A percentile compares a stretch with the other conserved stretches of the same genome.
These are phyloP conservation scores for Pica pica DNA, from an alignment of 2,113 vertebrate species.

Conservation along the genomic window DNA sequence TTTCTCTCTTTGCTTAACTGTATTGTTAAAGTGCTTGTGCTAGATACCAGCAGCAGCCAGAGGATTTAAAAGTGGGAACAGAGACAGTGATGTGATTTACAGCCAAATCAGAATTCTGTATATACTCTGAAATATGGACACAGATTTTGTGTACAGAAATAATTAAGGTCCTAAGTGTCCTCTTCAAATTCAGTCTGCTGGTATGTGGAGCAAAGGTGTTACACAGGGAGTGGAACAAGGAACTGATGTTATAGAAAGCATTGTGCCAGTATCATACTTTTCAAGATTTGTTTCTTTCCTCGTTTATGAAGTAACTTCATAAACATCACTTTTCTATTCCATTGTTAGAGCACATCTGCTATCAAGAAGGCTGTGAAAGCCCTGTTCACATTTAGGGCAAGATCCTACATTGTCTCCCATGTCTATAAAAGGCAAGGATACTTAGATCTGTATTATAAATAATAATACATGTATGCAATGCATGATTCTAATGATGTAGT, in stretches of 20 bases:
- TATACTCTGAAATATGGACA: neutral
- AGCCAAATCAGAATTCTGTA: neutral
- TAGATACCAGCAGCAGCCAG: neutral
- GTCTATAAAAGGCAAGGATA: constrained; percentile 10
- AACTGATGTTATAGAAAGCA: neutral
- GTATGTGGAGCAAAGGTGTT: neutral
- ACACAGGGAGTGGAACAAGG: neutral
- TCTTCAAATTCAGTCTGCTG: neutral
- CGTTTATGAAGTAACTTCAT: neutral
- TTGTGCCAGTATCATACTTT: neutral
- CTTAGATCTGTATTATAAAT: constrained; percentile 67
- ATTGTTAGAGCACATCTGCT: neutral
- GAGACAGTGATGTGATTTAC: neutral
- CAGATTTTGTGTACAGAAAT: neutral
- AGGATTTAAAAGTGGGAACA: neutral
- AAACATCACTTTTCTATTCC: neutral
- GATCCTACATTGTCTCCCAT: neutral
- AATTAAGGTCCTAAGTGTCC: neutral
- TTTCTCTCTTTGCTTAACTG: neutral
- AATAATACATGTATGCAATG: constrained; percentile 54
- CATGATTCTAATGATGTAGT: constrained; percentile 67
- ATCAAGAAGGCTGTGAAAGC: neutral
- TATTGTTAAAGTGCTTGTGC: neutral
- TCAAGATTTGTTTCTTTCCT: neutral
- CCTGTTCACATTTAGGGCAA: neutral